Conservation (phyloP, 2,797 vertebrate genomes). For the Lithobates sylvaticus region DNA sequence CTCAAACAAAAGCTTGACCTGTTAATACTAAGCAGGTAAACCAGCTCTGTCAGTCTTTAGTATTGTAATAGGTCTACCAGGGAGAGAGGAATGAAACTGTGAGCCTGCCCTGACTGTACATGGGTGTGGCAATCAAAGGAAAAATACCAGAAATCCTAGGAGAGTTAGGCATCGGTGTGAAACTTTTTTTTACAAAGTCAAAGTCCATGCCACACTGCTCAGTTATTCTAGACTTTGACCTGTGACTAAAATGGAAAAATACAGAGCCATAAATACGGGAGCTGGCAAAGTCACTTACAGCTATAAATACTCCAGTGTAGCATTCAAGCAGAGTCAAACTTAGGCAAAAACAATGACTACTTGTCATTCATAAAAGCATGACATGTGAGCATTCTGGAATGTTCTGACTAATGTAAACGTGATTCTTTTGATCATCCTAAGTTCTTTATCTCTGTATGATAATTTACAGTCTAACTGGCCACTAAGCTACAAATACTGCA, state of each 20-base stretch:
- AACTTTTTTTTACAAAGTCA: neutral
- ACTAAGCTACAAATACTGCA: neutral
- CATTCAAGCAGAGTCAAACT: neutral
- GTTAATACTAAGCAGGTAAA: neutral
- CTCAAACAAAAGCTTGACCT: neutral
- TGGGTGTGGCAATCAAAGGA: neutral
- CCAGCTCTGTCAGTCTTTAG: neutral
- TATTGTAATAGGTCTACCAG: neutral
- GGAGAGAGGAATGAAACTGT: neutral
- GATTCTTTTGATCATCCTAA: neutral
- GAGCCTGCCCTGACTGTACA: neutral
- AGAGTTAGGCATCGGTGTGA: neutral
- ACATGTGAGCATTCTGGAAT: neutral
- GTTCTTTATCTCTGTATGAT: neutral
- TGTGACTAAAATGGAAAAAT: conserved; percentile 2
- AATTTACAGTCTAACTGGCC: neutral
- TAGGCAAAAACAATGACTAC: too few relatives aligned
- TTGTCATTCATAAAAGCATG: neutral
- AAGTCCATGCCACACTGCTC: conserved; percentile 35
- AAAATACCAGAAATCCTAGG: conserved; percentile 1
- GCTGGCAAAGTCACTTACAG: conserved; percentile 9
- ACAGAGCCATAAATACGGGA: conserved; percentile 10
- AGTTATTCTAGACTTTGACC: conserved; percentile 22
- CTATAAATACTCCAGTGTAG: neutral
- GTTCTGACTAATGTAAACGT: neutral